Conservation (phyloP, 2,888 invertebrate genomes). For the Oscheius onirici region DNA sequence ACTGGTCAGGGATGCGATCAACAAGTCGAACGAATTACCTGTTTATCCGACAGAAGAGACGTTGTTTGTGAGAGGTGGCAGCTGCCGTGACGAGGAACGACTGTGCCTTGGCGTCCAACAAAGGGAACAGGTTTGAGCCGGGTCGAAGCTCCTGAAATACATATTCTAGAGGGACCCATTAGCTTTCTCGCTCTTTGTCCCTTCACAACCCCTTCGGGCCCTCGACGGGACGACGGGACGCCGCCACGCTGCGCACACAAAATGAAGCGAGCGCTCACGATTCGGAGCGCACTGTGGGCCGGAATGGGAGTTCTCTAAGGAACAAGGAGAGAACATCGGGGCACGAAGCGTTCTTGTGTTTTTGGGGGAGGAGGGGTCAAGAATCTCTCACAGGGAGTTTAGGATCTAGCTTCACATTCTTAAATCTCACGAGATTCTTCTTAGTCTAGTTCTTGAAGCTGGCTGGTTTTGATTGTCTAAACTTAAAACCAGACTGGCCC, state of each 20-base stretch:
- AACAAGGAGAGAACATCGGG: neutral
- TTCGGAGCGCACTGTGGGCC: conserved; percentile 12
- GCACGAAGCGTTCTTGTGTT: neutral
- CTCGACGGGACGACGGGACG: conserved; percentile 23
- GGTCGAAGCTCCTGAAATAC: conserved; percentile 34
- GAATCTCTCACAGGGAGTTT: neutral
- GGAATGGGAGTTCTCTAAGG: neutral
- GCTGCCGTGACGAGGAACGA: conserved; percentile 57
- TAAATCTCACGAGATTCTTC: no score
- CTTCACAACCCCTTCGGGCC: conserved; percentile 16
- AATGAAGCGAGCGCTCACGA: conserved; percentile 25
- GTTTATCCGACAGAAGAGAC: conserved; percentile 51
- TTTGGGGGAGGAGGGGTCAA: conserved; percentile 3
- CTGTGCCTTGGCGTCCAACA: conserved; percentile 52
- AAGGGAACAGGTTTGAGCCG: conserved; percentile 36
- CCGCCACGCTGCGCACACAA: conserved; percentile 31
- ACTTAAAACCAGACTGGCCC: no score
- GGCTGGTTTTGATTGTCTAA: no score
- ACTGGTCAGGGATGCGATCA: neutral
- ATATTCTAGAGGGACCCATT: conserved; percentile 11
- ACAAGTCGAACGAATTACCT: conserved; percentile 38
- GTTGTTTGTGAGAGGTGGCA: conserved; percentile 50
- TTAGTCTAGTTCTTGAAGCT: no score
- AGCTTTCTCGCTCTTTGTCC: conserved; percentile 22
- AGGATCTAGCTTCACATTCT: neutral